phyloP scores from a whole-genome alignment of 92 coral and sea anemone species.

The Hydrozoanthus gracilis region DNA sequence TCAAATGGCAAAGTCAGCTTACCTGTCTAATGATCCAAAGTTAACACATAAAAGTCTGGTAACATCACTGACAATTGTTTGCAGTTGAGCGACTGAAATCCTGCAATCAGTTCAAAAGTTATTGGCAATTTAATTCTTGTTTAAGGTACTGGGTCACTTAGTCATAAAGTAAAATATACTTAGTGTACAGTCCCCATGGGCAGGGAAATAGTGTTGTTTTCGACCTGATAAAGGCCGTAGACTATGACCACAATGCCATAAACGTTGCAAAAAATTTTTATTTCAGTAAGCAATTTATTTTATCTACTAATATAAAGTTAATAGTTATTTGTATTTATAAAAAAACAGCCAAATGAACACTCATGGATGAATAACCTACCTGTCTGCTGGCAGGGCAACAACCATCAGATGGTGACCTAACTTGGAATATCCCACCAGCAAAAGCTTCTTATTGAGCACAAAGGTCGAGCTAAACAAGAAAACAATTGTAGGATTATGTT shows the following conservation, averaged over 20 bases:
- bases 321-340: not conserved
- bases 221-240: too few species aligned
- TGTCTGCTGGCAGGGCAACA: constrained; percentile 87
- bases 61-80: constrained; percentile 74
- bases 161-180: too few species aligned
- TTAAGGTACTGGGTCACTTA: too few species aligned
- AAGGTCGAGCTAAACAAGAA: constrained; percentile 74
- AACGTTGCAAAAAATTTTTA: too few species aligned
- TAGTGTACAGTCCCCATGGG: too few species aligned
- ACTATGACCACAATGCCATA: too few species aligned
- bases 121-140: not conserved
- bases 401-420: constrained; percentile 83
- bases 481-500: not conserved
- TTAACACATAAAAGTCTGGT: constrained; percentile 74
- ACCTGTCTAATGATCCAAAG: constrained; percentile 97
- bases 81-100: constrained; percentile 73
- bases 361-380: constrained; percentile 54
- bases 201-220: too few species aligned
- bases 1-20: not conserved
- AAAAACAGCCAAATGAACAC: not conserved
- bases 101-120: constrained; percentile 50
- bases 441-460: constrained; percentile 74
- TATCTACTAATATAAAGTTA: too few species aligned
- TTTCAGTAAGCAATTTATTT: too few species aligned
- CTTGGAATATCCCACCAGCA: constrained; percentile 92